phyloP scores from a whole-genome alignment of 2,797 vertebrate genomes.

The Stomatorhinus walkeri region DNA sequence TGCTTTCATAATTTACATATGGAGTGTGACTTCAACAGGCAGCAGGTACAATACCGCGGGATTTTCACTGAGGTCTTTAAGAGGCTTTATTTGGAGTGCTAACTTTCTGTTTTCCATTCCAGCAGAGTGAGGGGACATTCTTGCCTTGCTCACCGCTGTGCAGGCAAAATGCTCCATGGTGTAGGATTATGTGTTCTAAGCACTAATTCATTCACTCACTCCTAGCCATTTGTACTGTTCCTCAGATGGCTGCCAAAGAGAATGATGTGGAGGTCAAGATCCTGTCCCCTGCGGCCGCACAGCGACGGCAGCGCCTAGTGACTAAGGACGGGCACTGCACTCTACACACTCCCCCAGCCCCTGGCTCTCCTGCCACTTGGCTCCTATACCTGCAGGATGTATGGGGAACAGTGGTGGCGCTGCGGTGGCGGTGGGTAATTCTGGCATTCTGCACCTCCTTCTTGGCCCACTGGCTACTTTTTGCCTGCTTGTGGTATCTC shows the following conservation, averaged over 20 bases:
- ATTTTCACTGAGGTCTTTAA: conserved; percentile 6
- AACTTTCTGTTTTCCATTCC: conserved; percentile 14
- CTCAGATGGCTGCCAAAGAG: conserved; percentile 10
- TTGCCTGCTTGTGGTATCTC: conserved; percentile 92
- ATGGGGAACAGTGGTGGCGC: conserved; percentile 85
- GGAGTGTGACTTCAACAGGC: neutral
- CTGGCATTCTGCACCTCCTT: conserved; percentile 86
- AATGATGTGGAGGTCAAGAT: conserved; percentile 58
- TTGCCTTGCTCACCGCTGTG: neutral
- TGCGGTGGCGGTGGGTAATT: conserved; percentile 96
- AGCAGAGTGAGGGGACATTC: neutral
- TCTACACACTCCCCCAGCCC: conserved; percentile 43
- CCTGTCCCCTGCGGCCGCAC: conserved; percentile 69
- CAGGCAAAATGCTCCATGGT: neutral
- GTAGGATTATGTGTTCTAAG: neutral
- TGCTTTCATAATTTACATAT: neutral
- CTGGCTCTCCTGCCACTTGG: conserved; percentile 59
- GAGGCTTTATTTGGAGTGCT: conserved; percentile 11
- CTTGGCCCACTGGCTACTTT: conserved; percentile 89
- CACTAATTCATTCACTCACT: neutral
- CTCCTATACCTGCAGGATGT: conserved; percentile 75
- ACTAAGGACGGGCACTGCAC: conserved; percentile 87
- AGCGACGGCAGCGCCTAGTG: conserved; percentile 68
- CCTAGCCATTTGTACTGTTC: neutral
- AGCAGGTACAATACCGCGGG: neutral